phyloP scores from a whole-genome alignment of 2,113 vertebrate species.

The Rousettus leschenaultii region DNA sequence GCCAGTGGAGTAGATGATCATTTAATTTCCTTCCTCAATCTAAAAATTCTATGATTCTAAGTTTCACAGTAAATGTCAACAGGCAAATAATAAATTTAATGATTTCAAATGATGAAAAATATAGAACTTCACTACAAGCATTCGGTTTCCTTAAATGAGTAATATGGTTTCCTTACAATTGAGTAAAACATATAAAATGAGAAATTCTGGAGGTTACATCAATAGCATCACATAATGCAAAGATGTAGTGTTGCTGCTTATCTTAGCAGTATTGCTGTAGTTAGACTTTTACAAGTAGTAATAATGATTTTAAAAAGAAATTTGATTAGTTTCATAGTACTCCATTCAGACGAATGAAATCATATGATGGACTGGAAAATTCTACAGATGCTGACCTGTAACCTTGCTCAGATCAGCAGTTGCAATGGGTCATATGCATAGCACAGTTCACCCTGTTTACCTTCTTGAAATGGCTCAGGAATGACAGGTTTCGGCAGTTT shows the following conservation, averaged over 20 bases:
- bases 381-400: neutral
- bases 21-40: slow-evolving; percentile 16
- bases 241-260: neutral
- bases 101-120: neutral
- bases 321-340: neutral
- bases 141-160: neutral
- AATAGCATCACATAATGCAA: neutral
- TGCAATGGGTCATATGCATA: neutral
- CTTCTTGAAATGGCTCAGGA: neutral
- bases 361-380: neutral
- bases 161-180: neutral
- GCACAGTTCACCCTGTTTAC: neutral
- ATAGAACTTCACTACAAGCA: neutral
- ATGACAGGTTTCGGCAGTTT: neutral
- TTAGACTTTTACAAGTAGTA: neutral
- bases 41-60: neutral
- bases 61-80: slow-evolving; percentile 20
- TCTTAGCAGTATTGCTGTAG: neutral
- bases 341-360: neutral
- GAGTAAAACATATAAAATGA: neutral
- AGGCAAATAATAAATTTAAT: neutral
- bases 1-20: neutral
- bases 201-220: neutral
- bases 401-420: neutral
- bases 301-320: neutral